A percentile compares a stretch with the other conserved stretches of the same genome.
Evolutionary conservation across 2,797 vertebrate species (phyloP).

Genomic region (Pantherophis alleghaniensis): DNA sequence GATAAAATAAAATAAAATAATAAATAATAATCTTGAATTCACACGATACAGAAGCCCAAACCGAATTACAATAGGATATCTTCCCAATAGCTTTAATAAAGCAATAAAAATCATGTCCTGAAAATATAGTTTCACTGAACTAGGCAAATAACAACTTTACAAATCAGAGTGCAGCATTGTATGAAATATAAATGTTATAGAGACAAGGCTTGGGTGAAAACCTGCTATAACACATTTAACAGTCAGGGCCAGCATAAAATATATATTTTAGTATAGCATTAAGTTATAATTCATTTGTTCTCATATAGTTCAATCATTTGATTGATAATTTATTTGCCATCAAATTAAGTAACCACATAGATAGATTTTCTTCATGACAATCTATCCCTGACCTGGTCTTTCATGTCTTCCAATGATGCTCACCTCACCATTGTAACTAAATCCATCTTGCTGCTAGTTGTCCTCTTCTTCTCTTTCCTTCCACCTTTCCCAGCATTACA

Average conservation of each 20-base stretch:
- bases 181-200: slow-evolving; percentile 13
- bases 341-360: background rate
- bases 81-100: slow-evolving; percentile 9
- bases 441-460: background rate
- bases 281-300: background rate
- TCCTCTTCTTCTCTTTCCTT: background rate
- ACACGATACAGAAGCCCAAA: background rate
- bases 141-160: slow-evolving; percentile 38
- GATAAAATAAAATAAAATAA: too few relatives aligned
- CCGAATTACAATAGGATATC: slow-evolving; percentile 13
- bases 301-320: background rate
- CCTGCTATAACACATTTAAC: slow-evolving; percentile 28
- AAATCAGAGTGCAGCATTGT: background rate
- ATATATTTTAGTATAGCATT: background rate
- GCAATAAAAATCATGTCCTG: slow-evolving; percentile 38
- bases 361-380: background rate
- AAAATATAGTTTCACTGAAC: slow-evolving; percentile 11
- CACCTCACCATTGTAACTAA: background rate
- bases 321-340: background rate
- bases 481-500: background rate
- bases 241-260: background rate
- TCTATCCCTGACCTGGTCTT: background rate
- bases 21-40: background rate
- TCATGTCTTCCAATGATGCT: background rate
- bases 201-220: slow-evolving; percentile 23